Evolutionary conservation across 1,140 invertebrate species (phyloP).

Genomic region (Trachelipus rathkii): DNA sequence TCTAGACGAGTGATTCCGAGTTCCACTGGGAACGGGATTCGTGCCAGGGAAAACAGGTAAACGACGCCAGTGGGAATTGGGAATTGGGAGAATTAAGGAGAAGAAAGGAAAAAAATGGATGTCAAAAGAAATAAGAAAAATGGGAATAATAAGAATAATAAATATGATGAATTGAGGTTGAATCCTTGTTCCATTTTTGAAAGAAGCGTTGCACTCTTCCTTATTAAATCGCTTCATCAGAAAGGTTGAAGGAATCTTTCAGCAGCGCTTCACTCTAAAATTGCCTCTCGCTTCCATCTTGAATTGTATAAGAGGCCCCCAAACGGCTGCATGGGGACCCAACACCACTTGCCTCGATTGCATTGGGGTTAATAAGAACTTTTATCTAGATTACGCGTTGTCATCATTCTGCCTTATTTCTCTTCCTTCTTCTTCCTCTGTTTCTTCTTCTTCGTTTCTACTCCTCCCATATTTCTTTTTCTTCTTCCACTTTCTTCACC

Average conservation of each 20-base stretch:
- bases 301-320: background rate
- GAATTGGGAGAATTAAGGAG: background rate
- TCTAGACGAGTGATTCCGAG: background rate
- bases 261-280: background rate
- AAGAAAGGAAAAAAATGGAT: background rate
- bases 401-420: background rate
- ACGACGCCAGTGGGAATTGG: background rate
- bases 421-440: too few relatives aligned
- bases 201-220: background rate
- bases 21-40: background rate
- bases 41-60: background rate
- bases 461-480: too few relatives aligned
- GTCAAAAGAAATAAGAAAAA: slow-evolving; percentile 1
- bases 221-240: slow-evolving; percentile 10
- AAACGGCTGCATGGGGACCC: background rate
- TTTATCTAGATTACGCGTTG: slow-evolving; percentile 1
- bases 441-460: too few relatives aligned
- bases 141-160: background rate
- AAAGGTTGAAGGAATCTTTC: background rate
- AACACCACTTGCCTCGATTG: slow-evolving; percentile 1
- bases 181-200: too few relatives aligned
- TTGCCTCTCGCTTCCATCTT: background rate
- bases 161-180: too few relatives aligned
- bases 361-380: slow-evolving; percentile 2
- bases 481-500: too few relatives aligned